Conservation (phyloP, 2,113 vertebrate genomes). For the Meleagris gallopavo region DNA sequence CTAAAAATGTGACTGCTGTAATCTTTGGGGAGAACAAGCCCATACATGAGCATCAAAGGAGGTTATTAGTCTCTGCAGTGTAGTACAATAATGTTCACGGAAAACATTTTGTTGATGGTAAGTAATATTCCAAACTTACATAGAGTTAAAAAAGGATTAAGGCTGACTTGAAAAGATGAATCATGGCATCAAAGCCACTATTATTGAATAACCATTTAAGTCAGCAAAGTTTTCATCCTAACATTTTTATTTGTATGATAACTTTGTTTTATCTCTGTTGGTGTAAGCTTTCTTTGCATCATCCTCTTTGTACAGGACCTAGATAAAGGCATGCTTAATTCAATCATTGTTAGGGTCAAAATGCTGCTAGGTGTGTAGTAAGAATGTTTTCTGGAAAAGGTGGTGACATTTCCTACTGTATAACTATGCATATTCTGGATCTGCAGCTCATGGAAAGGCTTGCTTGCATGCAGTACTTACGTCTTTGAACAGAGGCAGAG, state of each 20-base stretch:
- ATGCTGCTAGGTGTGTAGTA: not conserved
- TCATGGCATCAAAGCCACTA: not conserved
- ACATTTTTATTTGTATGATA: not conserved
- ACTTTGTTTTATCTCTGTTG: not conserved
- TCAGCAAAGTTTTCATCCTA: not conserved
- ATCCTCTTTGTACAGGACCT: not conserved
- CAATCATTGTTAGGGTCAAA: not conserved
- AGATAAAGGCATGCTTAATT: not conserved
- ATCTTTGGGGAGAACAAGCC: not conserved
- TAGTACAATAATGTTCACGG: not conserved
- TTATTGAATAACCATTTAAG: not conserved
- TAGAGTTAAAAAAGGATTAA: not conserved
- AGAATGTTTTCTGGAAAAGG: not conserved
- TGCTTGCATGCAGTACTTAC: accelerated
- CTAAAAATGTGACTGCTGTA: not conserved
- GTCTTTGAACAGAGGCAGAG: not conserved
- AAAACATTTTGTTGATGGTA: not conserved
- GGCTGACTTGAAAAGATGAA: not conserved
- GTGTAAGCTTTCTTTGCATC: not conserved
- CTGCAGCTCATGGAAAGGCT: not conserved
- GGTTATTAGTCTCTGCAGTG: not conserved
- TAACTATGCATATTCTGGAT: not conserved
- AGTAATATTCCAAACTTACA: not conserved
- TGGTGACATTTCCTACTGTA: not conserved
- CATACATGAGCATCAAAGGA: not conserved